Percentiles rank a stretch among this genome's conserved stretches.
These are phyloP conservation scores for Dichetophora obliterata DNA, from an alignment of 2,888 invertebrate genomes.

Conservation along the genomic window DNA sequence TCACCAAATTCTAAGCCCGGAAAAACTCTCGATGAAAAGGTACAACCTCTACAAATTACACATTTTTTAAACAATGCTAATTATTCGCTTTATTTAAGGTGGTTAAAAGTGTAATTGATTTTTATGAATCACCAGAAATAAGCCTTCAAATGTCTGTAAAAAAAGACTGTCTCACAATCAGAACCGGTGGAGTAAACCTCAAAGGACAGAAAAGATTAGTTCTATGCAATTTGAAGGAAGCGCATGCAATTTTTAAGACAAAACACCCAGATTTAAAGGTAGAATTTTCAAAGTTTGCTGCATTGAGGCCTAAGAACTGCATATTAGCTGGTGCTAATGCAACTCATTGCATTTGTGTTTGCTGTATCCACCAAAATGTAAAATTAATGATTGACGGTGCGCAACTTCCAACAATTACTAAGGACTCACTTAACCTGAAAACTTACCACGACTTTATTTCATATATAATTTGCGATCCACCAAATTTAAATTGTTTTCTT, in stretches of 20 bases:
- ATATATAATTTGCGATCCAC: constrained; percentile 17
- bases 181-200: neutral
- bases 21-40: neutral
- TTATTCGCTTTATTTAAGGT: neutral
- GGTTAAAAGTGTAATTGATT: neutral
- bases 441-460: no score
- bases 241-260: neutral
- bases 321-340: constrained; percentile 31
- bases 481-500: neutral
- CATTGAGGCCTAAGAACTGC: constrained; percentile 24
- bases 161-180: constrained; percentile 9
- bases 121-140: constrained; percentile 8
- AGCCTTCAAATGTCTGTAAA: constrained; percentile 13
- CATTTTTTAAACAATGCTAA: no score
- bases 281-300: constrained; percentile 31
- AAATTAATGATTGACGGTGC: constrained; percentile 36
- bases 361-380: no score
- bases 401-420: constrained; percentile 27
- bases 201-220: constrained; percentile 11
- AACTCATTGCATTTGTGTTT: no score
- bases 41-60: neutral
- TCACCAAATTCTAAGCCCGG: neutral
- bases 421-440: neutral
- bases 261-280: neutral
- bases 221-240: no score